Evolutionary conservation across 2,797 vertebrate genomes (phyloP).

Genomic region (Chaunax sp.): DNA sequence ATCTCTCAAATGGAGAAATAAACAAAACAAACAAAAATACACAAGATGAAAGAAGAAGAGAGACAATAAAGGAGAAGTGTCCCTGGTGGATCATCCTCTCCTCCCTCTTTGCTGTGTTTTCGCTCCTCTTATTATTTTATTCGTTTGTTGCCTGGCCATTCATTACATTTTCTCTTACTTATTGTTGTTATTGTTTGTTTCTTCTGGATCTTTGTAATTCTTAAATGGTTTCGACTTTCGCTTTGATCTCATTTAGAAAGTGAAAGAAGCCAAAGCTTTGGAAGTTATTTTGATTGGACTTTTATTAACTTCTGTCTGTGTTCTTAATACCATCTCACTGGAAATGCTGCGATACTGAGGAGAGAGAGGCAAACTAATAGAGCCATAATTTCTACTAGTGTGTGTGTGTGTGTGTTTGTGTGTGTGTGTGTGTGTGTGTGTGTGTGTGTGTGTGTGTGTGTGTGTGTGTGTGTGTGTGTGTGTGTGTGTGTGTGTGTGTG

Average conservation of each 20-base stretch:
- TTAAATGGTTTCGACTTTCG: constrained; percentile 82
- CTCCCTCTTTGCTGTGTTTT: constrained; percentile 75
- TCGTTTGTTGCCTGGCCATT: constrained; percentile 82
- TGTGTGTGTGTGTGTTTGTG: neutral
- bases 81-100: constrained; percentile 74
- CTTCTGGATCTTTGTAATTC: constrained; percentile 76
- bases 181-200: constrained; percentile 76
- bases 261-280: constrained; percentile 79
- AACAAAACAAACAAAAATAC: constrained; percentile 80
- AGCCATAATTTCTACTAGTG: constrained; percentile 34
- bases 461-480: neutral
- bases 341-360: constrained; percentile 54
- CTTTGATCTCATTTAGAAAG: constrained; percentile 86
- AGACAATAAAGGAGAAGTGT: constrained; percentile 75
- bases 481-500: neutral
- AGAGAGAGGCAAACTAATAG: constrained; percentile 53
- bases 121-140: constrained; percentile 75
- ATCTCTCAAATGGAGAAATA: constrained; percentile 77
- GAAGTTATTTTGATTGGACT: constrained; percentile 85
- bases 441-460: neutral
- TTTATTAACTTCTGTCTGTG: constrained; percentile 77
- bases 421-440: neutral
- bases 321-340: constrained; percentile 71
- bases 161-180: constrained; percentile 74
- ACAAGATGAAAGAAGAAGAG: constrained; percentile 75